A percentile compares a stretch with the other conserved stretches of the same genome.
phyloP scores from a whole-genome alignment of 1,140 invertebrate genomes.

The Drosophila bifasciata region DNA sequence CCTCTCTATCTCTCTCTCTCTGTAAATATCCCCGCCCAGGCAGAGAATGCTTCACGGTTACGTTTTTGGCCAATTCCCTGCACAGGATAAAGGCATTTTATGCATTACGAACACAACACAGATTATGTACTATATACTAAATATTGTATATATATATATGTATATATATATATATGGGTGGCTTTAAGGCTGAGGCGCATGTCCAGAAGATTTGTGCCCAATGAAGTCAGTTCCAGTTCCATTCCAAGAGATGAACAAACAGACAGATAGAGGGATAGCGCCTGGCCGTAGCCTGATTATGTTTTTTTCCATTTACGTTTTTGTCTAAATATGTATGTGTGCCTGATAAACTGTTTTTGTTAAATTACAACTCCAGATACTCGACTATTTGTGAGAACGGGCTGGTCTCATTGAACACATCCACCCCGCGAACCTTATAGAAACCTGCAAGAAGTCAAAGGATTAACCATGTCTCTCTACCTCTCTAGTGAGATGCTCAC shows the following conservation, averaged over 20 bases:
- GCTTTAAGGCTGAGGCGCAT: constrained; percentile 56
- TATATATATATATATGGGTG: constrained; percentile 61
- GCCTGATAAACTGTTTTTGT: constrained; percentile 25
- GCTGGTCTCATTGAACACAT: constrained; percentile 71
- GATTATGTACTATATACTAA: constrained; percentile 55
- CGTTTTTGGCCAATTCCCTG: constrained; percentile 42
- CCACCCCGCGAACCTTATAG: constrained; percentile 76
- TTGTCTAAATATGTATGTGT: constrained; percentile 11
- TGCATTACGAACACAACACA: constrained; percentile 63
- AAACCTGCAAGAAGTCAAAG: constrained; percentile 52
- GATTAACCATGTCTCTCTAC: neutral
- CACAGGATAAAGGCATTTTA: constrained; percentile 28
- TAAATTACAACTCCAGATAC: constrained; percentile 75
- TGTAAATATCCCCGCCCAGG: constrained; percentile 14
- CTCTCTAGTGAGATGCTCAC: neutral
- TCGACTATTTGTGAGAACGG: constrained; percentile 74
- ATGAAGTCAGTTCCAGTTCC: constrained; percentile 53
- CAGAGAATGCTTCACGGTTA: constrained; percentile 18
- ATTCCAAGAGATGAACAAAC: constrained; percentile 58
- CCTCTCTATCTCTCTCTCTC: constrained; percentile 10
- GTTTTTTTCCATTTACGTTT: constrained; percentile 43
- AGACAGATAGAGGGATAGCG: constrained; percentile 41
- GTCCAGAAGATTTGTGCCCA: constrained; percentile 60
- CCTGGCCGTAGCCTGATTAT: constrained; percentile 74
- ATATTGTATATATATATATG: constrained; percentile 57